Percentiles rank a stretch among this genome's conserved stretches.
Conservation (phyloP, 2,113 vertebrate species). For the Tamias sibiricus region DNA sequence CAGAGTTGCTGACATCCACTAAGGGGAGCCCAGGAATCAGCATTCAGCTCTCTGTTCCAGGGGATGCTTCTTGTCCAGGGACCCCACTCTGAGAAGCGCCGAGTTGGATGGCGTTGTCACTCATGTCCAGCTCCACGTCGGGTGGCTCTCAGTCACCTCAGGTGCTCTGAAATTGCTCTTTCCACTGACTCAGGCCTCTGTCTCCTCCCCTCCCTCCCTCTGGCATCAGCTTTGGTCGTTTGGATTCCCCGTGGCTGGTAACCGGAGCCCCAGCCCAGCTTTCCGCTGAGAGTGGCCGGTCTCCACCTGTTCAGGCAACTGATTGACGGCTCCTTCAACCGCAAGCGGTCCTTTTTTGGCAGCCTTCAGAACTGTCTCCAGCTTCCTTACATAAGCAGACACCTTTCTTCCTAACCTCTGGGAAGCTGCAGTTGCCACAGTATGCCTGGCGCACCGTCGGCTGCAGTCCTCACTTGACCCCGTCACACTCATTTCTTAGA, state of each 20-base stretch:
- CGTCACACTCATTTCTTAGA: not conserved
- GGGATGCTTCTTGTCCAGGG: not conserved
- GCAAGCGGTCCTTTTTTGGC: slow-evolving; percentile 67
- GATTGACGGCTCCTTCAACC: slow-evolving; percentile 64
- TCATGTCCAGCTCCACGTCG: not conserved
- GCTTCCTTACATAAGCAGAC: slow-evolving; percentile 68
- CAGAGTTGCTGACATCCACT: not conserved
- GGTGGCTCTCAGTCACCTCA: slow-evolving; percentile 61
- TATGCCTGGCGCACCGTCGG: not conserved
- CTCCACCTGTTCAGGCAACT: slow-evolving; percentile 77
- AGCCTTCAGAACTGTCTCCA: slow-evolving; percentile 56
- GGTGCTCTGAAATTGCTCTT: slow-evolving; percentile 62
- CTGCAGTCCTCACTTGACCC: not conserved
- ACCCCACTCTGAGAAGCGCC: not conserved
- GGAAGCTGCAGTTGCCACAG: not conserved
- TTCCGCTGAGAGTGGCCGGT: not conserved
- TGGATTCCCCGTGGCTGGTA: slow-evolving; percentile 57
- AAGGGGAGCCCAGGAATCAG: not conserved
- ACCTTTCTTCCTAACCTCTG: slow-evolving; percentile 3
- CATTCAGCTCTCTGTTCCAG: not conserved
- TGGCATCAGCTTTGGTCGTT: slow-evolving; percentile 3
- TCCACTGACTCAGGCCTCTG: slow-evolving; percentile 68
- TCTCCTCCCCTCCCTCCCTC: not conserved
- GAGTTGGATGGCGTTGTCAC: no score
- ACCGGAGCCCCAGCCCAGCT: slow-evolving; percentile 67